Conservation (phyloP, 2,797 vertebrate species). For the Characodon lateralis region DNA sequence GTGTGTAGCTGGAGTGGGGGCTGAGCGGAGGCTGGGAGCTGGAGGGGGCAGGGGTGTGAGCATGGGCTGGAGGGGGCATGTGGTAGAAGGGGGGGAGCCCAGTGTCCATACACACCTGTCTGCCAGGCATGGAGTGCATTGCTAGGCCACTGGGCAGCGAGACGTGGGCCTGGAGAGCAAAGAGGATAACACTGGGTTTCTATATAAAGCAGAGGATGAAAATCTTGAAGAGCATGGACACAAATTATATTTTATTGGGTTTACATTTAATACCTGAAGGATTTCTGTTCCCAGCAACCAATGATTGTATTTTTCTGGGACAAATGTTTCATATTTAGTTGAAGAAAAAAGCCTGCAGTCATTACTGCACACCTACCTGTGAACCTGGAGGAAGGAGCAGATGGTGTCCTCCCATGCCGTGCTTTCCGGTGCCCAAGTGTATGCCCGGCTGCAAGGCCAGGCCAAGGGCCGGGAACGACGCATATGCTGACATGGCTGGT, state of each 20-base stretch:
- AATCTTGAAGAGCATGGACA: too few relatives aligned
- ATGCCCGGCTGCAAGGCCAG: constrained; percentile 84
- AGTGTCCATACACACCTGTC: constrained; percentile 85
- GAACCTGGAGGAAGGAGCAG: constrained; percentile 86
- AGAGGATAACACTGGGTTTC: not conserved
- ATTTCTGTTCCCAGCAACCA: not conserved
- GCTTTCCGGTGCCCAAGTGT: constrained; percentile 84
- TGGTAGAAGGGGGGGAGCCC: constrained; percentile 77
- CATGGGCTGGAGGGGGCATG: constrained; percentile 76
- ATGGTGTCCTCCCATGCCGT: constrained; percentile 74
- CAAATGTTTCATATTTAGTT: not conserved
- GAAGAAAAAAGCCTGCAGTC: not conserved
- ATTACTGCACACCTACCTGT: constrained; percentile 79
- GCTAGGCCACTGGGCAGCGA: constrained; percentile 77
- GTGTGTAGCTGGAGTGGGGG: constrained; percentile 78
- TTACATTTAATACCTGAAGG: not conserved
- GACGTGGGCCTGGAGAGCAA: constrained; percentile 69
- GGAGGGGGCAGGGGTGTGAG: constrained; percentile 74
- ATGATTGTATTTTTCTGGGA: not conserved
- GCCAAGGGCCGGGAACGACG: constrained; percentile 83
- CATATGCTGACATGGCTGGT: constrained; percentile 85
- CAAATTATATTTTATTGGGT: too few relatives aligned
- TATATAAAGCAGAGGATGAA: not conserved
- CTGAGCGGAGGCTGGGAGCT: constrained; percentile 78
- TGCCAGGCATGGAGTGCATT: constrained; percentile 83